Conservation (phyloP, 1,140 invertebrate genomes). For the Bradynema listronoti region DNA sequence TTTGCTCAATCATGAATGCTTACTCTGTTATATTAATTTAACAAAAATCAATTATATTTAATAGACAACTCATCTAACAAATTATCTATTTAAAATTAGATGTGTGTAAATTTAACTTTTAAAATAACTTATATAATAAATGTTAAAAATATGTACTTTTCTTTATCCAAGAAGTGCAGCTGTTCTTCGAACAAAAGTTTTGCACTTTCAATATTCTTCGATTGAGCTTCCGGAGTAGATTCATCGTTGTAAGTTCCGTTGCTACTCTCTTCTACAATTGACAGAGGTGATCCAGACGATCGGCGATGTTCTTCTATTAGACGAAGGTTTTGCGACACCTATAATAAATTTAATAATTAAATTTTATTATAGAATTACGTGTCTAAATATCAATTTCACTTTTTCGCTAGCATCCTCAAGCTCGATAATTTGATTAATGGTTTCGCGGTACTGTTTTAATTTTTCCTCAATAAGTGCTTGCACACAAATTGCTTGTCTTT, state of each 20-base stretch:
- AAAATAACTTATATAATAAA: too few species aligned
- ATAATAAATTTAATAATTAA: slow-evolving; percentile 1
- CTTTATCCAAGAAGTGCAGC: slow-evolving; percentile 54
- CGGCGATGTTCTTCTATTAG: slow-evolving; percentile 42
- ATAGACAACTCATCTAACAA: too few species aligned
- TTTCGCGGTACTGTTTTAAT: slow-evolving; percentile 69
- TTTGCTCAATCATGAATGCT: too few species aligned
- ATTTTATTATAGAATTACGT: background rate
- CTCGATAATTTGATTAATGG: slow-evolving; percentile 78
- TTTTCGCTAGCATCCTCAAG: slow-evolving; percentile 65
- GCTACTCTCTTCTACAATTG: slow-evolving; percentile 4
- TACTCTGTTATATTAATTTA: too few species aligned
- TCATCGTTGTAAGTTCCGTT: background rate
- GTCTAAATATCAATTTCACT: slow-evolving; percentile 12
- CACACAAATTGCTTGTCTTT: slow-evolving; percentile 64
- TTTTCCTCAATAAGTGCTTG: slow-evolving; percentile 79
- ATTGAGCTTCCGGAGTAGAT: background rate
- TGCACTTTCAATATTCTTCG: slow-evolving; percentile 40
- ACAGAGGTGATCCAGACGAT: slow-evolving; percentile 10
- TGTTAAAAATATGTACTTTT: slow-evolving; percentile 40
- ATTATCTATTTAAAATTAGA: too few species aligned
- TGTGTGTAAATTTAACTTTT: too few species aligned
- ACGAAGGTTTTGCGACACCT: slow-evolving; percentile 40
- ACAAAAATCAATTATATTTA: too few species aligned
- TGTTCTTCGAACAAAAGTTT: slow-evolving; percentile 55